phyloP scores from a whole-genome alignment of 30 jellyfish, hydroid and myxozoan species.

The Cassiopea andromeda region DNA sequence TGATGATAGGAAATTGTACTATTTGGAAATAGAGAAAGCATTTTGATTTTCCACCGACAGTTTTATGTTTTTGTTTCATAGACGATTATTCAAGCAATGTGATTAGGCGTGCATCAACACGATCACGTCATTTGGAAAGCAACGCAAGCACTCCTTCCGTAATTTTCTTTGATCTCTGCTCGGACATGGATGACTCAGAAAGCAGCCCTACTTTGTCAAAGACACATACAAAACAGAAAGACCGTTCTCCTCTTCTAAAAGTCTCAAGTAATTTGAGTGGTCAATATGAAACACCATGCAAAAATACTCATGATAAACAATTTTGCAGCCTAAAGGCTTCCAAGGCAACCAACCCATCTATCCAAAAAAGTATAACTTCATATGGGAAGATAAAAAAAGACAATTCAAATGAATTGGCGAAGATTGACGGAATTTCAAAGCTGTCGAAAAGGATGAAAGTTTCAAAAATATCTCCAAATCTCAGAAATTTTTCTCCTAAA shows the following conservation, averaged over 20 bases:
- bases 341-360: slow-evolving; percentile 6
- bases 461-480: neutral
- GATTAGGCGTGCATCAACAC: slow-evolving; percentile 12
- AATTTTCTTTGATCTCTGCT: slow-evolving; percentile 45
- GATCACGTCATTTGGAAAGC: slow-evolving; percentile 8
- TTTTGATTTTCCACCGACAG: too few species aligned
- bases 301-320: neutral
- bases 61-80: neutral
- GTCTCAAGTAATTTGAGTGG: neutral
- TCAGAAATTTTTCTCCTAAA: neutral
- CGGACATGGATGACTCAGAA: slow-evolving; percentile 37
- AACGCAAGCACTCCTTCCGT: slow-evolving; percentile 36
- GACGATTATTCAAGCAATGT: slow-evolving; percentile 4
- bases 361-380: slow-evolving; percentile 40
- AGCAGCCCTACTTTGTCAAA: neutral
- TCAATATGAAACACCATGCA: neutral
- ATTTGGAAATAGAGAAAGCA: too few species aligned
- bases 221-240: neutral
- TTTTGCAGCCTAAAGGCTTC: neutral
- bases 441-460: slow-evolving; percentile 2
- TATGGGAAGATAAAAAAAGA: slow-evolving; percentile 64
- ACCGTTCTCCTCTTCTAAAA: neutral
- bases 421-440: slow-evolving; percentile 16
- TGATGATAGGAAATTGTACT: too few species aligned
- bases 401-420: slow-evolving; percentile 42